These are phyloP conservation scores for Pseudomyrmex pallidus DNA, from an alignment of 1,140 invertebrate species.

Conservation along the genomic window DNA sequence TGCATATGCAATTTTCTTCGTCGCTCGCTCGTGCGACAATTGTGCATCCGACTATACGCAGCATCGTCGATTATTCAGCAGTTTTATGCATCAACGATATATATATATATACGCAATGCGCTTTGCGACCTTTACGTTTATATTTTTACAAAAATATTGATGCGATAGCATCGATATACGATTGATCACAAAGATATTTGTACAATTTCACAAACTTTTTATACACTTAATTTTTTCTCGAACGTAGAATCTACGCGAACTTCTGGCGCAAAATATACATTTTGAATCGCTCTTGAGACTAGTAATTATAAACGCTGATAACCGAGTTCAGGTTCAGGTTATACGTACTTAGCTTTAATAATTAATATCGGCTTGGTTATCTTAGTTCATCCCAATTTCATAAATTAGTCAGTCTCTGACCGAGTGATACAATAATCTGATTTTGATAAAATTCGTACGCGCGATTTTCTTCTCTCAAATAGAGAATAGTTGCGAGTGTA, in stretches of 20 bases:
- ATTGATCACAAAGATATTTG: not conserved
- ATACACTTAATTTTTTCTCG: not conserved
- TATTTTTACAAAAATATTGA: not conserved
- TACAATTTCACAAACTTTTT: not conserved
- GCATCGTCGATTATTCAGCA: not conserved
- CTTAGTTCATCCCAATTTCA: not conserved
- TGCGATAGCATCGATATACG: too few relatives aligned
- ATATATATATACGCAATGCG: not conserved
- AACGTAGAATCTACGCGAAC: not conserved
- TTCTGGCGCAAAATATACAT: conserved; percentile 9
- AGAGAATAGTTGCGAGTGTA: not conserved
- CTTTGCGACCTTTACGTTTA: not conserved
- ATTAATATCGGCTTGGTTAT: not conserved
- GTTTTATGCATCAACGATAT: not conserved
- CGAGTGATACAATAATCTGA: not conserved
- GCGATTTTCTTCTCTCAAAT: not conserved
- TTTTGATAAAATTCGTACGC: not conserved
- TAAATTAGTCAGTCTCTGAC: conserved; percentile 35
- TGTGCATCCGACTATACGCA: not conserved
- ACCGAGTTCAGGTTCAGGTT: not conserved
- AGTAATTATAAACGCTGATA: conserved; percentile 33
- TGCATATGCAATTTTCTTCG: conserved; percentile 42
- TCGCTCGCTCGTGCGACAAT: not conserved
- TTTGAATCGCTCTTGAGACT: not conserved
- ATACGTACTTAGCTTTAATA: conserved; percentile 6